Evolutionary conservation across 2,888 invertebrate genomes (phyloP).

Genomic region (Erannis defoliaria): DNA sequence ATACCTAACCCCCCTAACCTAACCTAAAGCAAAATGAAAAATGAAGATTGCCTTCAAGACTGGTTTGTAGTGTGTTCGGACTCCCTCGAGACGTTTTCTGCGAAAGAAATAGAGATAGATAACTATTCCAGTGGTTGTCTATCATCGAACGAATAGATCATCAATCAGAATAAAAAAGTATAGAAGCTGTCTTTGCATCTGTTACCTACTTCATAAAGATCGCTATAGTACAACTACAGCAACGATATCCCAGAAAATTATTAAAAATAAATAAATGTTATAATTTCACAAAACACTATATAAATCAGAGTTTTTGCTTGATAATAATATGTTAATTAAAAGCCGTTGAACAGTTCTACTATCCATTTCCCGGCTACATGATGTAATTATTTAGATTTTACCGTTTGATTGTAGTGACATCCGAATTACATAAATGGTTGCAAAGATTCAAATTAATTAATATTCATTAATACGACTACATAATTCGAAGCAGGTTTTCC

Average conservation of each 20-base stretch:
- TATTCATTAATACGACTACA: too few species aligned
- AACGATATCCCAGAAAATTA: neutral
- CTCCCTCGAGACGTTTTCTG: constrained; percentile 10
- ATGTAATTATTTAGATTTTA: too few species aligned
- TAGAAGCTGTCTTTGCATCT: neutral
- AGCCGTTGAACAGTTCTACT: too few species aligned
- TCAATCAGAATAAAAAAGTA: constrained; percentile 15
- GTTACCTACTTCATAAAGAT: neutral
- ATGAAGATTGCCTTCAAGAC: constrained; percentile 24
- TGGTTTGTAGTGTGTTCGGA: constrained; percentile 12
- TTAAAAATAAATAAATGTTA: too few species aligned
- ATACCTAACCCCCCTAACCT: constrained; percentile 9
- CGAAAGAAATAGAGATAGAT: constrained; percentile 17
- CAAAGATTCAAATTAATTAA: too few species aligned
- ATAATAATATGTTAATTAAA: too few species aligned
- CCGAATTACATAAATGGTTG: too few species aligned
- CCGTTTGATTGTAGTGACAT: too few species aligned
- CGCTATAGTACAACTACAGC: neutral
- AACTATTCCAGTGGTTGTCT: constrained; percentile 17
- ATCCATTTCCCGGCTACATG: too few species aligned
- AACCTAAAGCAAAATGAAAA: constrained; percentile 21
- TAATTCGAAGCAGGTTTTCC: too few species aligned
- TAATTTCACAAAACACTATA: too few species aligned
- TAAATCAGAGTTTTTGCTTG: too few species aligned
- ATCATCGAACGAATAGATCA: constrained; percentile 38